Evolutionary conservation across 2,113 vertebrate genomes (phyloP).

Genomic region (Phylloscopus whistleri): DNA sequence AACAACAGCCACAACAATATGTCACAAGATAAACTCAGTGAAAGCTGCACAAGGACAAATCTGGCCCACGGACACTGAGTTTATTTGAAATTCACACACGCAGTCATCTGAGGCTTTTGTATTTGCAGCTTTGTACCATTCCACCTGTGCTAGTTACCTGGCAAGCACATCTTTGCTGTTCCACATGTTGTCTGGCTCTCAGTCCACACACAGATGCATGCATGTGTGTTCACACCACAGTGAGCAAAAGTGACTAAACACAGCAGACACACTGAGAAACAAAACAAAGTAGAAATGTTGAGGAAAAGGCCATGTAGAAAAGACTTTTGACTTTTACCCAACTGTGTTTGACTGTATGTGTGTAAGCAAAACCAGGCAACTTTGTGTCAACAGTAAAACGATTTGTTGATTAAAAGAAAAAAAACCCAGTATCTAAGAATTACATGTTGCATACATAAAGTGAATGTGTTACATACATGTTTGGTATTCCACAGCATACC

Average conservation of each 20-base stretch:
- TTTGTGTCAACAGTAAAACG: neutral
- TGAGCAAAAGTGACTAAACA: neutral
- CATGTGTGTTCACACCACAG: rapidly evolving
- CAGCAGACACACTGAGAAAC: neutral
- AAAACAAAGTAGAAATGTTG: neutral
- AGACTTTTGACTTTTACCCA: neutral
- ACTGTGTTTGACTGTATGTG: rapidly evolving
- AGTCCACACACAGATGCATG: neutral
- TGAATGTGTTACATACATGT: neutral
- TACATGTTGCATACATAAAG: neutral
- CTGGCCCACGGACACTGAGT: neutral
- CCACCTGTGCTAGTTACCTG: neutral
- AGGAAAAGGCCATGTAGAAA: neutral
- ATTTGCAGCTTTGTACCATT: neutral
- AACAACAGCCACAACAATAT: neutral
- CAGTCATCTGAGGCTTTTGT: neutral
- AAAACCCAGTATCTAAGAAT: neutral
- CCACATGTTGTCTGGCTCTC: neutral
- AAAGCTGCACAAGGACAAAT: neutral
- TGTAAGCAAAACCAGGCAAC: neutral
- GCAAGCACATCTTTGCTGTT: neutral
- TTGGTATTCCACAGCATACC: neutral
- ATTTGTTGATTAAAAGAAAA: neutral
- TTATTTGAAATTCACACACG: neutral
- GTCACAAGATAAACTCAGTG: neutral